Evolutionary conservation across 2,113 vertebrate species (phyloP).

Genomic region (Maccullochella peelii): DNA sequence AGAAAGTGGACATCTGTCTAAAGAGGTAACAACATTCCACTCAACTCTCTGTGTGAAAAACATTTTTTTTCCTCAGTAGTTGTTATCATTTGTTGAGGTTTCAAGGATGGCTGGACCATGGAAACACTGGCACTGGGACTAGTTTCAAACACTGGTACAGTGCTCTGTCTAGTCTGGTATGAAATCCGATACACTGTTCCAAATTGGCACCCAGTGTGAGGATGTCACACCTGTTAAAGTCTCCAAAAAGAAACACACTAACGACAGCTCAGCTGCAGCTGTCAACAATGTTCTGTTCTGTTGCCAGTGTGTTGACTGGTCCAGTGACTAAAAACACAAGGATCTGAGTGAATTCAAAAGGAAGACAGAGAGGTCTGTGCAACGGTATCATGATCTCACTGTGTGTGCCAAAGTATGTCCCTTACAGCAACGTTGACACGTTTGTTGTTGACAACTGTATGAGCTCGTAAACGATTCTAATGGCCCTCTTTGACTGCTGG

Average conservation of each 20-base stretch:
- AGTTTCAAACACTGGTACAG: constrained; percentile 10
- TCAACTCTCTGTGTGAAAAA: neutral
- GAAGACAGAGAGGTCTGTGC: neutral
- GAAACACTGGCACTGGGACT: neutral
- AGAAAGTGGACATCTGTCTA: neutral
- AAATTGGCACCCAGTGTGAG: constrained; percentile 11
- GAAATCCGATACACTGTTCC: neutral
- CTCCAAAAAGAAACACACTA: neutral
- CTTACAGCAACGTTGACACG: neutral
- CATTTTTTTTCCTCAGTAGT: neutral
- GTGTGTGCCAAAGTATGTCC: neutral
- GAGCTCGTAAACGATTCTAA: neutral
- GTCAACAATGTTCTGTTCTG: constrained; percentile 19
- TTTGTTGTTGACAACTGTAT: neutral
- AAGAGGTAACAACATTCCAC: neutral
- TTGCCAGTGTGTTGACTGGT: constrained; percentile 13
- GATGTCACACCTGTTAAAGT: constrained; percentile 28
- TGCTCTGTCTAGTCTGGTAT: constrained; percentile 4
- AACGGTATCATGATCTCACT: neutral
- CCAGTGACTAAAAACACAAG: constrained; percentile 8
- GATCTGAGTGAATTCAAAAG: constrained; percentile 3
- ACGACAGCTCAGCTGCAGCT: neutral
- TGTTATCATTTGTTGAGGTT: constrained; percentile 1
- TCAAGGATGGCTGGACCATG: neutral
- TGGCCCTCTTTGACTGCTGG: neutral